Evolutionary conservation across 1,140 invertebrate genomes (phyloP), one percentile per base, ranked within the genome.

Genomic region (Microplitis mediator): DNA sequence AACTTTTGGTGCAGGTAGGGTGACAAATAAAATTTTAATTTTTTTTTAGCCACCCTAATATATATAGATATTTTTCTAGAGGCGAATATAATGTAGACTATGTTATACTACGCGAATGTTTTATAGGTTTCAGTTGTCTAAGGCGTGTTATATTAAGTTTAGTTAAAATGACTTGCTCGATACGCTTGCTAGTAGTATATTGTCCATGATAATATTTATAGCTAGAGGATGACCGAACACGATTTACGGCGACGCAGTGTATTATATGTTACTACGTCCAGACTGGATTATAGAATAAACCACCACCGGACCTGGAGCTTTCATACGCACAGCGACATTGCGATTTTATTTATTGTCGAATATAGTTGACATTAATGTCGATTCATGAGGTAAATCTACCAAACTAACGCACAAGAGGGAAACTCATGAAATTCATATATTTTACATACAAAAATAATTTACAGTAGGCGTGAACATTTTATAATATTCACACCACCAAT

Each of bases 141-240:
- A 11, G 31, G 16, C 68, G 60, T 63, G 69, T 54, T 23, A 23
- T 23, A 23, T 23, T 63, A 62, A 8, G 52, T 16, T 34, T 31
- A 23, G 50, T 16, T 13, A 62, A 71, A 58, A 58, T 74, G 62
- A 67, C 36, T 31, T 16, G 50, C 36, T 58, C 56, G 39, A 63
- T 54, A 70, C 71, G 63, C 61, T 75, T 36, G 79, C 35, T 36
- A 16, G 16, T 56, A 56, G 16, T 16, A 56, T 56, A 62, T 81
- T 80, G 79, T 81, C 63, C 74, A 35, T 61, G 34, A 63, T 31
- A 61, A 80, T 81, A 83, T 84, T 84, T 84, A 84, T 82, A 77
- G 82, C 34, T 71, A 9, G 45, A 80, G 78, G 79, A 83, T 84
- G 82, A 84, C 81, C 80, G 78, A 80, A 82, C 81, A 78, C 71